Evolutionary conservation across 2,113 vertebrate species (phyloP), one percentile per base, ranked within the genome.

Genomic region (Tragulus kanchil): DNA sequence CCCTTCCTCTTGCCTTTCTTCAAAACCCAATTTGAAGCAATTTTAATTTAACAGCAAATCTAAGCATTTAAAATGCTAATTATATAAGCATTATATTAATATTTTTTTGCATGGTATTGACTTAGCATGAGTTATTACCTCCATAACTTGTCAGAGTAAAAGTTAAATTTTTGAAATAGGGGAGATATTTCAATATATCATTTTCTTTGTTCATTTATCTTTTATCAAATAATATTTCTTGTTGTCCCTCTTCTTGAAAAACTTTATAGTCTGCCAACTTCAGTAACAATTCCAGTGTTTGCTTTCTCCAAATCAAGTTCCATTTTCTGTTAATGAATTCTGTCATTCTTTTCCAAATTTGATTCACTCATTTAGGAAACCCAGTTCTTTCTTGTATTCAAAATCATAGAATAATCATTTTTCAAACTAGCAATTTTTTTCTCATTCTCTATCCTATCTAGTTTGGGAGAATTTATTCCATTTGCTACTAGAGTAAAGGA

Each of bases 31-130:
- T 59, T 48, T 81, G 26, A 94, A 67, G 26, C 3, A 54, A 61
- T 89, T 85, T 85, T 79, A 93, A 62, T 54, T 85, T 96, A 91
- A 88, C 5, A 69, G 82, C 12, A 75, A 14, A 96, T 50, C 26
- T 75, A 58, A 45, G 3, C 31, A 91, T 59, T 85, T 90, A 93
- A 96, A 90, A 94, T 97, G 17, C 4, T 86, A 92, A 79, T 71
- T 93, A 78, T 10, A 65, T 87, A 93, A 71, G 28, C 3, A 73
- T 90, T 67, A 61, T 67, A 83, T 89, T 71, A 93, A 71, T 83
- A 69, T 71, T 93, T 97, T 93, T 56, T 91, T 90, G 45, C 81
- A 79, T 88, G 62, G 17, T 78, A 64, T 42, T 73, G 10, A 4
- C 45, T 93, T 28, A 77, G 14, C 25, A 54, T 52, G 12, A 94